Conservation (phyloP, 2,113 vertebrate genomes). For the Odontesthes bonariensis region DNA sequence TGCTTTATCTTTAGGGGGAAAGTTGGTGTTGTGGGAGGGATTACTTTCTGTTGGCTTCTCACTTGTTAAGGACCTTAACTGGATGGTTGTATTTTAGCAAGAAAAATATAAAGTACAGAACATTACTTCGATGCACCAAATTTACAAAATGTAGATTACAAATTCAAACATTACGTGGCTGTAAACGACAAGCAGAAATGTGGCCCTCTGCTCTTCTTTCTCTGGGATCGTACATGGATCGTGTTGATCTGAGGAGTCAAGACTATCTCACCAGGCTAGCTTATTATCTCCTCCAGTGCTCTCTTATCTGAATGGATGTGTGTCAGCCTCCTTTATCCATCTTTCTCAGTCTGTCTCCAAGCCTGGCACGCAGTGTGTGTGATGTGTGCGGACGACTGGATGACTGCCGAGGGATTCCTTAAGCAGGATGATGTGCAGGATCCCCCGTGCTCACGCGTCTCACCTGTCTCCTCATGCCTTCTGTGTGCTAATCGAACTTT, state of each 20-base stretch:
- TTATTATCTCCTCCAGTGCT: slow-evolving; percentile 54
- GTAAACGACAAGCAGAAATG: no score
- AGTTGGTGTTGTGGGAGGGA: no score
- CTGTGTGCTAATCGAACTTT: no score
- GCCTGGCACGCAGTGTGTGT: background rate
- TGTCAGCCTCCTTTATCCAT: slow-evolving; percentile 53
- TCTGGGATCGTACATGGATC: background rate
- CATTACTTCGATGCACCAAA: no score
- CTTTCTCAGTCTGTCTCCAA: slow-evolving; percentile 46
- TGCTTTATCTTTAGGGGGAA: no score
- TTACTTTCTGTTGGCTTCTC: no score
- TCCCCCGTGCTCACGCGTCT: slow-evolving; percentile 15
- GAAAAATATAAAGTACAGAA: no score
- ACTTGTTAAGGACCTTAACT: no score
- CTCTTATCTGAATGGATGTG: slow-evolving; percentile 57
- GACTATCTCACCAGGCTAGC: slow-evolving; percentile 28
- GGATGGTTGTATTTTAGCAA: no score
- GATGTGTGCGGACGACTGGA: background rate
- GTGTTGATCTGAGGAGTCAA: slow-evolving; percentile 31
- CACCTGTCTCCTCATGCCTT: background rate
- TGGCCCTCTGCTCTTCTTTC: background rate
- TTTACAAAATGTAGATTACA: no score
- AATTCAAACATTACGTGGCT: no score
- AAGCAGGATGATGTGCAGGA: slow-evolving; percentile 22
- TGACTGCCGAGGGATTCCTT: background rate